Evolutionary conservation across 1,140 invertebrate genomes (phyloP).

Genomic region (Phthorimaea operculella): DNA sequence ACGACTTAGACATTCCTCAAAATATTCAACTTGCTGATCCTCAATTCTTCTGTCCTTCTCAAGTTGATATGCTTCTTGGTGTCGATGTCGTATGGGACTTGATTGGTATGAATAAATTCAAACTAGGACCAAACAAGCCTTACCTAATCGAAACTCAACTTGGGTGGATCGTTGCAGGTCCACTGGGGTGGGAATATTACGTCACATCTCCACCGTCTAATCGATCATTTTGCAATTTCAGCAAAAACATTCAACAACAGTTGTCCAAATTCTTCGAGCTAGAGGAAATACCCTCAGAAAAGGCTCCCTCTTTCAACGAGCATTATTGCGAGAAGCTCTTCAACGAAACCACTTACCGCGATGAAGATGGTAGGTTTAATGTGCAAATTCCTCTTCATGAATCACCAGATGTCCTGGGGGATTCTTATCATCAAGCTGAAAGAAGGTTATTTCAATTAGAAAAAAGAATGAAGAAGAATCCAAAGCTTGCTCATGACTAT

Average conservation of each 20-base stretch:
- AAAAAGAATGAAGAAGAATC: constrained; percentile 13
- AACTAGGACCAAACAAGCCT: constrained; percentile 8
- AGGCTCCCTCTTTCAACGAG: background rate
- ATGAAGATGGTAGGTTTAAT: constrained; percentile 20
- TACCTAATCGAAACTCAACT: constrained; percentile 8
- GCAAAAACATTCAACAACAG: constrained; percentile 7
- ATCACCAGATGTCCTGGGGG: constrained; percentile 15
- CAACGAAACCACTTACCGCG: constrained; percentile 15
- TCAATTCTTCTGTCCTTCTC: constrained; percentile 5
- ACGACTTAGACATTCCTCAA: constrained; percentile 7
- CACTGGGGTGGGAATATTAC: background rate
- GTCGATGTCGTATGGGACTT: constrained; percentile 12
- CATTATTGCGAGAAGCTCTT: constrained; percentile 22
- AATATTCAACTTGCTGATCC: constrained; percentile 12
- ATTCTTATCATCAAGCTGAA: constrained; percentile 21
- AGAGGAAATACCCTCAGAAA: constrained; percentile 7
- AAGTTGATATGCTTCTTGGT: constrained; percentile 11
- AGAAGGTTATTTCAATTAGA: constrained; percentile 22
- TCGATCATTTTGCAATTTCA: background rate
- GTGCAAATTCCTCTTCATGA: constrained; percentile 22
- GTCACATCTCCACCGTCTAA: background rate
- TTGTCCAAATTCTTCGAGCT: constrained; percentile 10
- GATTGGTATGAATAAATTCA: background rate
- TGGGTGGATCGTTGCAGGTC: constrained; percentile 13
- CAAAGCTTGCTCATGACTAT: constrained; percentile 28